Base-by-base conservation (phyloP, 2,113 vertebrate genomes). In the Xenopus borealis region DNA sequence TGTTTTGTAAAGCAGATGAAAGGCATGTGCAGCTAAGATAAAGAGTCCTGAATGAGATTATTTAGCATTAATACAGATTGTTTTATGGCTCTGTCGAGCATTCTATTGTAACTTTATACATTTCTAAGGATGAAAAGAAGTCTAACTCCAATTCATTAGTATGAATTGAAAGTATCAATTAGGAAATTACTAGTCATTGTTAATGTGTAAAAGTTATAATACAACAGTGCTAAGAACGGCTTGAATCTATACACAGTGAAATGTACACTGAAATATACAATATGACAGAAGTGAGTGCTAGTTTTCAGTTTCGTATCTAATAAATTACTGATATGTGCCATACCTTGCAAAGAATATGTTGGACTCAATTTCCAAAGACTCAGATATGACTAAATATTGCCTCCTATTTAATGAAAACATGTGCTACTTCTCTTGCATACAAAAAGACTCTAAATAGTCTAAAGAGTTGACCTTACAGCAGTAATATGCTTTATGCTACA, bases 71-170 rank as follows among this genome's bases (percentile, higher is more conserved):
- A 79, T 75, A 74, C 52, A 80, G 79, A 83, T 79, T 79, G 72
- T 78, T 84, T 83, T 79, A 76, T 71, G 45, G 58, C 33, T 69
- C 58, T 71, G 80, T 61, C 78, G 30, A 81, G 78, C 69, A 13
- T 66, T 33, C 62, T 46, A 58, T 69, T 83, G 82, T 84, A 76
- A 52, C 72, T 55, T 66, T 81, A 66, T 3, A 47, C 72, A 69
- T 83, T 85, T 83, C 65, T 73, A 79, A 63, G 84, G 72, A 86
- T 83, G 79, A 84, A 84, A 86, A 86, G 79, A 81, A 84, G 50
- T 82, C 82, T 80, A 72, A 82, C 82, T 90, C 86, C 86, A 91
- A 89, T 92, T 92, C 92, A 93, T 92, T 92, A 86, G 81, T 80
- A 62, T 78, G 84, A 88, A 89, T 83, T 84, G 86, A 89, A 87